Percentiles rank a stretch among this genome's conserved stretches.
These are phyloP conservation scores for Phocoena sinus DNA, from an alignment of 2,113 vertebrate genomes.

Conservation along the genomic window DNA sequence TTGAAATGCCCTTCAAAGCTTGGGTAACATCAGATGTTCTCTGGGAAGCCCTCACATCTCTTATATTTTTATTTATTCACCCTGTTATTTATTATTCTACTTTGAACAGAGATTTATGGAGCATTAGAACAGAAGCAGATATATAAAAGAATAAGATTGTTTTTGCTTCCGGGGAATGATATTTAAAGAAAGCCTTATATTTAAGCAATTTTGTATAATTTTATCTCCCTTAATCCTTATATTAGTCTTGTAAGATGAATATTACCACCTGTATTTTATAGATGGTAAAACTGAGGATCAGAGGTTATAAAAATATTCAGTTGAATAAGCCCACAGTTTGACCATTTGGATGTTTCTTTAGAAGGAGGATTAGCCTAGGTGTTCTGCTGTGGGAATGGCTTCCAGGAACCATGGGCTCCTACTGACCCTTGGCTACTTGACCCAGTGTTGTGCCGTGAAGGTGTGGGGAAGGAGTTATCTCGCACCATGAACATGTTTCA, in stretches of 20 bases:
- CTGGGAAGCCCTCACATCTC: background rate
- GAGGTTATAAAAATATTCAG: background rate
- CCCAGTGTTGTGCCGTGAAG: background rate
- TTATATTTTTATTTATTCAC: background rate
- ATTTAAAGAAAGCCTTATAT: conserved; percentile 23
- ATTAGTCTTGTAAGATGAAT: background rate
- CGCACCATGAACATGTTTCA: background rate
- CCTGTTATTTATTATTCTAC: background rate
- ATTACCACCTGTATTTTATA: background rate
- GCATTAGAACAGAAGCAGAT: background rate
- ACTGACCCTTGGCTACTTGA: background rate
- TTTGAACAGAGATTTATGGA: conserved; percentile 20
- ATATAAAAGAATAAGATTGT: background rate
- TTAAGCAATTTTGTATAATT: background rate
- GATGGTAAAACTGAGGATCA: background rate
- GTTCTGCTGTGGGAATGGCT: background rate
- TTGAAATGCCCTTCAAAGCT: background rate
- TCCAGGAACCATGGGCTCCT: background rate
- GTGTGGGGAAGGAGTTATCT: background rate
- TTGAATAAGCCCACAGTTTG: background rate
- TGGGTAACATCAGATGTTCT: background rate
- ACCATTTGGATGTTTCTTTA: background rate
- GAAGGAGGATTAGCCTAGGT: background rate
- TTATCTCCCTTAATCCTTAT: background rate
- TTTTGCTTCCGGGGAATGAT: conserved; percentile 21